Conservation (phyloP, 2,113 vertebrate genomes). For the Callionymus lyra region DNA sequence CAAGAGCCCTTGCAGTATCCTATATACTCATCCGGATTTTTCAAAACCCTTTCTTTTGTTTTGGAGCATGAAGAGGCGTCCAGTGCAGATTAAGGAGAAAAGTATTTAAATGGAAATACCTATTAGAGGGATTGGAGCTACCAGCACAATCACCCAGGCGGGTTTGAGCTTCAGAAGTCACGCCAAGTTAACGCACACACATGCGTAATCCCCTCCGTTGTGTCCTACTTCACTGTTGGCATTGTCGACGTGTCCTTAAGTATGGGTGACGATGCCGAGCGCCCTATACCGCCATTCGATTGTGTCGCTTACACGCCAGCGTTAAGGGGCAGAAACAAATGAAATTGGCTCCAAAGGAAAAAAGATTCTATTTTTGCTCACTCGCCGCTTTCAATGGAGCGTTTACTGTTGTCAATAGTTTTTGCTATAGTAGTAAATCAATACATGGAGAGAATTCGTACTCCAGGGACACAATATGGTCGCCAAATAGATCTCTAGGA, state of each 20-base stretch:
- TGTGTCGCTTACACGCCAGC: too few relatives aligned
- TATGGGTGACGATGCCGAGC: conserved; percentile 15
- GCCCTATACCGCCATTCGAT: too few relatives aligned
- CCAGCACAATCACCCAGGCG: conserved; percentile 36
- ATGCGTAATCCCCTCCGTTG: conserved; percentile 49
- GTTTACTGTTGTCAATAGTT: too few relatives aligned
- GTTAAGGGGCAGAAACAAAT: too few relatives aligned
- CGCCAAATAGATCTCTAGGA: too few relatives aligned
- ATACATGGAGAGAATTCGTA: too few relatives aligned
- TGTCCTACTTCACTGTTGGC: conserved; percentile 45
- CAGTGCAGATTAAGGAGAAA: conserved; percentile 27
- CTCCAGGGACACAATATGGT: too few relatives aligned
- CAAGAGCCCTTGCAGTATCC: background rate
- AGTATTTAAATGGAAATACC: conserved; percentile 36
- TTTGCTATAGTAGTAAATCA: too few relatives aligned
- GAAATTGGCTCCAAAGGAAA: too few relatives aligned
- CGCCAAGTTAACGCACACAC: conserved; percentile 33
- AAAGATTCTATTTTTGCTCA: too few relatives aligned
- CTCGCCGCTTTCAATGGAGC: too few relatives aligned
- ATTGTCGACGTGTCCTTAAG: conserved; percentile 29
- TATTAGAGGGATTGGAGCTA: conserved; percentile 34
- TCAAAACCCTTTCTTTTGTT: conserved; percentile 7
- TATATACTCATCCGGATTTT: too few relatives aligned
- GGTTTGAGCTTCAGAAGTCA: conserved; percentile 33
- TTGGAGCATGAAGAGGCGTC: conserved; percentile 17